A percentile compares a stretch with the other conserved stretches of the same genome.
phyloP scores from a whole-genome alignment of 2,888 invertebrate species.

The Tipula lateralis region DNA sequence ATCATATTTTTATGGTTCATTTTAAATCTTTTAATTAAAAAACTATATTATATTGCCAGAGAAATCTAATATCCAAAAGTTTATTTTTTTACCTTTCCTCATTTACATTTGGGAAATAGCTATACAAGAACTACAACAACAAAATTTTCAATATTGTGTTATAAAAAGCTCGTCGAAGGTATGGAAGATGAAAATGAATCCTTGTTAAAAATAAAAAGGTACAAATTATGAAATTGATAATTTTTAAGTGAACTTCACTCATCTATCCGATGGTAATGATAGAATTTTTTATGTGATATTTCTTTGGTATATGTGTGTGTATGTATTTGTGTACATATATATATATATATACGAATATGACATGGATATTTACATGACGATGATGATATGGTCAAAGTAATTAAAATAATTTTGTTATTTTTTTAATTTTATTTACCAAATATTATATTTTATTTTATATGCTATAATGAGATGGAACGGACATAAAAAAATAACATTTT shows the following conservation, averaged over 20 bases:
- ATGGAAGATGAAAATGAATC: background rate
- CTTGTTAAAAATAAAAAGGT: background rate
- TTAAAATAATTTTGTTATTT: background rate
- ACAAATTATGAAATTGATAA: constrained; percentile 4
- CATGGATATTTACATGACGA: background rate
- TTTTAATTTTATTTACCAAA: background rate
- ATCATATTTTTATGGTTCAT: background rate
- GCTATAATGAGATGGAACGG: background rate
- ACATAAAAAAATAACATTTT: background rate
- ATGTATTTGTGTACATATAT: background rate
- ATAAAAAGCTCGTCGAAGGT: background rate
- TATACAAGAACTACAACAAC: background rate
- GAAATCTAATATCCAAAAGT: background rate
- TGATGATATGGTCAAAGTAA: background rate
- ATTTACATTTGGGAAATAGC: background rate
- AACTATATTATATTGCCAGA: background rate
- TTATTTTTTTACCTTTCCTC: background rate
- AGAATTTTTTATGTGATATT: background rate
- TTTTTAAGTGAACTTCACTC: background rate
- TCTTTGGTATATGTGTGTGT: background rate
- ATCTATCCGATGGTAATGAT: background rate
- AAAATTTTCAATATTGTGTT: background rate
- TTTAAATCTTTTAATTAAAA: constrained; percentile 19
- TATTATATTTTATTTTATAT: background rate
- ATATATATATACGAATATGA: background rate